Evolutionary conservation across 2,888 invertebrate genomes (phyloP), one percentile per base, ranked within the genome.

Genomic region (Eupithecia abbreviata): DNA sequence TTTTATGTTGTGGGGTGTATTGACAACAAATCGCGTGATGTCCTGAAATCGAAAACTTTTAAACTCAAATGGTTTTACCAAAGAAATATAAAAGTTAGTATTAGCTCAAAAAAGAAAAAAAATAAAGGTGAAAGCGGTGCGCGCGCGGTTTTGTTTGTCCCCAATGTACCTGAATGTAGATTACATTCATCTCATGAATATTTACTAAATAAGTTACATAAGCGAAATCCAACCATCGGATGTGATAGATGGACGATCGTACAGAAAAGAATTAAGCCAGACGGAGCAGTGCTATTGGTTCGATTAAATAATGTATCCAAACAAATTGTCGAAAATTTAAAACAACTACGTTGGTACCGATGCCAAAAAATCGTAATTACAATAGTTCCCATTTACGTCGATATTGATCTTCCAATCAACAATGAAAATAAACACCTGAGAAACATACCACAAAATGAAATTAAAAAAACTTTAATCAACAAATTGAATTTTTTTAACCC

Each of bases 41-140:
- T 58, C 41, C 66, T 75, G 4, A 13, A 45, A 15, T n/a, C 12
- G 4, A 42, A 51, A 47, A 47, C 47, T n/a, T 47, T 58, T 12
- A 70, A n/a, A 13, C 30, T 77, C 43, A 67, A 58, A 10, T 77
- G 77, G 77, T 74, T 9, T 58, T 13, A 58, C 12, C 7, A 58
- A 42, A 69, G 41, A 49, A 51, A 51, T 30, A n/a, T 77, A 62
- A 67, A 49, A 30, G 71, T 74, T 0, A 77, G 69, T 41, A 0
- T 74, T 30, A 66, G n/a, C 42, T 68, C 42, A 42, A 13, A 0
- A 6, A 42, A 42, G 6, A 42, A 66, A 7, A 42, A 66, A 4
- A 66, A 15, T 6, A 66, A 15, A 15, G 15, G 6, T 42, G 41
- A 6, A 13, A 42, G 42, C 10, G 13, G 0, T 15, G 2, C 42